Evolutionary conservation across 2,888 invertebrate genomes (phyloP).

Genomic region (Ecdyonurus torrentis): DNA sequence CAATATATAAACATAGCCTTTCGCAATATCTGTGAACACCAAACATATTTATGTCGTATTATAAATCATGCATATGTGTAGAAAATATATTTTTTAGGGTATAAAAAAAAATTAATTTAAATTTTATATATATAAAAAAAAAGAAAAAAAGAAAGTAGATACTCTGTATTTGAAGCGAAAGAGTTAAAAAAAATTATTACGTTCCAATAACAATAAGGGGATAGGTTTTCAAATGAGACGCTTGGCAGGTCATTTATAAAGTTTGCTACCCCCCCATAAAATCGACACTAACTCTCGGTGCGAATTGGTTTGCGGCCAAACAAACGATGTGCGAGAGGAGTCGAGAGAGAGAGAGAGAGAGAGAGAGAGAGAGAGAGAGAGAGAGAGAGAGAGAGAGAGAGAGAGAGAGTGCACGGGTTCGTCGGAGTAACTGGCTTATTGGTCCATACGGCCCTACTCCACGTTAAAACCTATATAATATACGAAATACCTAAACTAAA

Average conservation of each 20-base stretch:
- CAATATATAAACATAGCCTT: too few species aligned
- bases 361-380: too few species aligned
- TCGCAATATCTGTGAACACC: too few species aligned
- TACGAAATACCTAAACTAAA: too few species aligned
- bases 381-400: too few species aligned
- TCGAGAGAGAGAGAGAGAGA: too few species aligned
- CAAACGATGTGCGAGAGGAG: neutral
- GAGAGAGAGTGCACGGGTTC: too few species aligned
- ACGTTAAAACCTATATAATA: too few species aligned
- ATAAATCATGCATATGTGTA: too few species aligned
- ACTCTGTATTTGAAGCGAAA: too few species aligned
- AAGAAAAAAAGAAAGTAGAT: neutral
- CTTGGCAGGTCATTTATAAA: neutral
- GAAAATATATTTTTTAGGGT: neutral
- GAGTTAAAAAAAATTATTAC: neutral
- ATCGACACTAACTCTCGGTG: neutral
- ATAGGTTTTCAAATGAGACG: neutral
- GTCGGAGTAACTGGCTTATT: neutral
- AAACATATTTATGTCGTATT: too few species aligned
- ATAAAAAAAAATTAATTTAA: neutral
- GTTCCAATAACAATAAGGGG: neutral
- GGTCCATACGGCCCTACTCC: neutral
- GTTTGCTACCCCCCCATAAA: neutral
- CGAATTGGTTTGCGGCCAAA: neutral
- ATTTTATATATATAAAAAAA: neutral